phyloP scores from a whole-genome alignment of 1,140 invertebrate species.

The Caenorhabditis briggsae region DNA sequence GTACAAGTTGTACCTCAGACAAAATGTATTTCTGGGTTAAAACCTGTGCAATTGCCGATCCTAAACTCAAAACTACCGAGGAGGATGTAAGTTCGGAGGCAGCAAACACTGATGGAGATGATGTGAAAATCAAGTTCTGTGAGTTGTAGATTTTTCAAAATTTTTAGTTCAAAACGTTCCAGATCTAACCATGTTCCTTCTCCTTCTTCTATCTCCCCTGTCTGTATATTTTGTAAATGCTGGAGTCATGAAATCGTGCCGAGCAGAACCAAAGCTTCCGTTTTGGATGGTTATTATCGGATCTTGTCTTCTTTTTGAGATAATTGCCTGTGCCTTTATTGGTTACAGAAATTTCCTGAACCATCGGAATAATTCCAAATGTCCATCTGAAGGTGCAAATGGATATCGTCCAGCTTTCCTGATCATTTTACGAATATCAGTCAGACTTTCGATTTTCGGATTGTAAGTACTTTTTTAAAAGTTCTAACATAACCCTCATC shows the following conservation, averaged over 20 bases:
- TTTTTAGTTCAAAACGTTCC: neutral
- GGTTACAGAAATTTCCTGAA: neutral
- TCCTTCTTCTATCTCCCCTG: neutral
- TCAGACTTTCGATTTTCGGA: conserved; percentile 3
- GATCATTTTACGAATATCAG: neutral
- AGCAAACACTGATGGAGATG: neutral
- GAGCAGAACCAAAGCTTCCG: neutral
- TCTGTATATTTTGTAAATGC: neutral
- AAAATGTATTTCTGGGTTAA: conserved; percentile 15
- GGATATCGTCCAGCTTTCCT: neutral
- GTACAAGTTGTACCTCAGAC: conserved; percentile 4
- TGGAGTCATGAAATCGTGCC: neutral
- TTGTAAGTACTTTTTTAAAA: neutral
- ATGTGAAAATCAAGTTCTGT: neutral
- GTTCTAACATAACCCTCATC: too few species aligned
- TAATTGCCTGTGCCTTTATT: neutral
- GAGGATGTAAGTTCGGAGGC: neutral
- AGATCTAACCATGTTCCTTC: neutral
- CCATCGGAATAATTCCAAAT: neutral
- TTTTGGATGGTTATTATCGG: conserved; percentile 23
- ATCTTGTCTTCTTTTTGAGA: neutral
- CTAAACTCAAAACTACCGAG: neutral
- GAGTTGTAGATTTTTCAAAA: neutral
- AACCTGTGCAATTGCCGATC: neutral
- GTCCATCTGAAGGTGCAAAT: too few species aligned